Percentiles rank a stretch among this genome's conserved stretches.
Evolutionary conservation across 2,113 vertebrate species (phyloP).

Genomic region (Thermophis baileyi): DNA sequence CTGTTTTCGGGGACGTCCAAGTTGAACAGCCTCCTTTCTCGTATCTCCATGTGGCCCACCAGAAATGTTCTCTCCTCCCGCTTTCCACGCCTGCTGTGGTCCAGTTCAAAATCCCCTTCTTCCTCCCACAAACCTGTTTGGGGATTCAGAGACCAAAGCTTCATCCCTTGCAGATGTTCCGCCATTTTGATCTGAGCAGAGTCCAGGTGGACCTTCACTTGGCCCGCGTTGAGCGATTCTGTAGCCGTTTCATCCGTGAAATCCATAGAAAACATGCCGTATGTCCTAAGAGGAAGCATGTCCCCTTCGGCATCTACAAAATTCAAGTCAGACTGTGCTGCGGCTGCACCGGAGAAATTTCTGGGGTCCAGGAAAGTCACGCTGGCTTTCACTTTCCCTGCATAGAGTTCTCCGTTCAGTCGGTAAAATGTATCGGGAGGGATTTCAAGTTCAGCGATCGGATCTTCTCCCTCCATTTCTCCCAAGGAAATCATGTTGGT

Average conservation of each 20-base stretch:
- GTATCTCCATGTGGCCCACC: constrained; percentile 97
- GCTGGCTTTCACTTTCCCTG: constrained; percentile 88
- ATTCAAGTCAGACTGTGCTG: constrained; percentile 91
- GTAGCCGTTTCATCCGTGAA: constrained; percentile 80
- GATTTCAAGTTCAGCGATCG: constrained; percentile 88
- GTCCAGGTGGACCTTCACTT: constrained; percentile 90
- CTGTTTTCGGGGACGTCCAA: constrained; percentile 93
- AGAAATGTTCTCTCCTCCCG: constrained; percentile 92
- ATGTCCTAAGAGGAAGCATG: constrained; percentile 86
- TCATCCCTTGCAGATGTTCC: constrained; percentile 86
- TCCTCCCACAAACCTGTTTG: constrained; percentile 96
- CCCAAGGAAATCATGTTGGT: constrained; percentile 87
- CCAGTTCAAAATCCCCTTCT: constrained; percentile 82
- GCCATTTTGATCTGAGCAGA: constrained; percentile 87
- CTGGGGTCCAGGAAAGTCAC: constrained; percentile 94
- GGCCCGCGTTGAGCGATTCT: constrained; percentile 85
- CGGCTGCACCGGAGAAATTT: constrained; percentile 81
- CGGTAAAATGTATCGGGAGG: constrained; percentile 88
- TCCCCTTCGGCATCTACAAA: constrained; percentile 89
- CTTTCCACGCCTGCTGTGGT: constrained; percentile 77
- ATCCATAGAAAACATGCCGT: constrained; percentile 97
- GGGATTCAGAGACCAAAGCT: constrained; percentile 95
- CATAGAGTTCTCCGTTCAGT: constrained; percentile 86
- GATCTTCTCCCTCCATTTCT: constrained; percentile 80
- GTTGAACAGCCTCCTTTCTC: constrained; percentile 93